A percentile compares a stretch with the other conserved stretches of the same genome.
These are phyloP conservation scores for Gulo gulo DNA, from an alignment of 2,113 vertebrate genomes.

Conservation along the genomic window DNA sequence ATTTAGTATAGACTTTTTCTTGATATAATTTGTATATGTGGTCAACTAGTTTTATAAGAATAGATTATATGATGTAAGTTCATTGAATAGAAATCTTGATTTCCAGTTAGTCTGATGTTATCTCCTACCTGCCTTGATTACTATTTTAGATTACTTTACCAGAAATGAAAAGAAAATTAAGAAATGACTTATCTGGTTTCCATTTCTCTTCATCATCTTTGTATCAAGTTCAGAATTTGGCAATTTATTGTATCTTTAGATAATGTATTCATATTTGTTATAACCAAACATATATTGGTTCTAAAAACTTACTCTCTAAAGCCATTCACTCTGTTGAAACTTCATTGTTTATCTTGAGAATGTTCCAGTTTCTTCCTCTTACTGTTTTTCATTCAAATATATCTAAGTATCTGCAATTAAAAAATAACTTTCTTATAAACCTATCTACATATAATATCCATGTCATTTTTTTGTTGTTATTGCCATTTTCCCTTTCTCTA, in stretches of 20 bases:
- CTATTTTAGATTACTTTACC: background rate
- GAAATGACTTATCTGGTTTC: background rate
- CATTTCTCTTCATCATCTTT: background rate
- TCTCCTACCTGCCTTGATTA: background rate
- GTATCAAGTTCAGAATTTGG: background rate
- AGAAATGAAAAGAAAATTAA: background rate
- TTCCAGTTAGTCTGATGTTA: background rate
- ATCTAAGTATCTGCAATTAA: background rate
- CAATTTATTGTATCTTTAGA: background rate
- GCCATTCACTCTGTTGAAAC: background rate
- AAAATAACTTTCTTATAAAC: background rate
- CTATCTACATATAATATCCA: background rate
- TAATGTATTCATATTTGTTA: background rate
- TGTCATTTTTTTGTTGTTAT: background rate
- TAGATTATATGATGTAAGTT: background rate
- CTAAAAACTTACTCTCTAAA: background rate
- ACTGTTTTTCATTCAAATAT: background rate
- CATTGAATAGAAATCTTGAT: conserved; percentile 4
- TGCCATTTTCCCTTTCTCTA: background rate
- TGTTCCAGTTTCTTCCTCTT: background rate
- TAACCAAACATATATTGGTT: background rate
- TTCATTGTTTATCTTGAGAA: background rate
- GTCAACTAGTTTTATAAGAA: background rate
- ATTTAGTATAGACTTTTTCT: background rate
- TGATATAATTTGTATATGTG: background rate